Evolutionary conservation across 2,888 invertebrate species (phyloP).

Genomic region (Lasioglossum leucozonium): DNA sequence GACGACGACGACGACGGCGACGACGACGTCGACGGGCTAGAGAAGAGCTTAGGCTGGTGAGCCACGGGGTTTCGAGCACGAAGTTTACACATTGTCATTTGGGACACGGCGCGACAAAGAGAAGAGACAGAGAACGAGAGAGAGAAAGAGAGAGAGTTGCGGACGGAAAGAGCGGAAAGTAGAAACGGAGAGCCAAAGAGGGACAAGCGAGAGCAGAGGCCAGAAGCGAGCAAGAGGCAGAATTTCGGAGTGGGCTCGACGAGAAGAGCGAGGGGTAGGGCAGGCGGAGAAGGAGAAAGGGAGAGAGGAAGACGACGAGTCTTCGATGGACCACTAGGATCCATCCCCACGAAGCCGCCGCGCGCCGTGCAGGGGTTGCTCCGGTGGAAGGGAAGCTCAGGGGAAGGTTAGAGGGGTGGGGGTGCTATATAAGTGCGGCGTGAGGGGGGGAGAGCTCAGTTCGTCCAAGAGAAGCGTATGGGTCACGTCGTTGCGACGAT

Average conservation of each 20-base stretch:
- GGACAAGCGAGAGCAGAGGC: constrained; percentile 8
- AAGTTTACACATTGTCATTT: constrained; percentile 79
- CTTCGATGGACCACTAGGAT: constrained; percentile 76
- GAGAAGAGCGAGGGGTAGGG: constrained; percentile 11
- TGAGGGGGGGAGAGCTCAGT: constrained; percentile 84
- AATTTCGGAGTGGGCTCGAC: constrained; percentile 14
- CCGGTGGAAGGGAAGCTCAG: constrained; percentile 74
- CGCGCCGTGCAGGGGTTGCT: constrained; percentile 73
- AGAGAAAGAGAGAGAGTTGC: neutral
- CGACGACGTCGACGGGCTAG: constrained; percentile 38
- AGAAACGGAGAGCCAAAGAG: constrained; percentile 19
- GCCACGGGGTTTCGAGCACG: constrained; percentile 72
- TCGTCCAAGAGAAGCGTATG: constrained; percentile 83
- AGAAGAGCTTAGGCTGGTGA: constrained; percentile 68
- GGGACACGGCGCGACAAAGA: constrained; percentile 57
- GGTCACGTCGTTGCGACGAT: constrained; percentile 76
- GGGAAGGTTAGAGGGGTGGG: constrained; percentile 82
- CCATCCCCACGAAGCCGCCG: constrained; percentile 74
- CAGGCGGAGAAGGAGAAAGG: constrained; percentile 4
- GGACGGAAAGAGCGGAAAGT: constrained; percentile 21
- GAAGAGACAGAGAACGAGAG: neutral
- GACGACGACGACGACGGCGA: neutral
- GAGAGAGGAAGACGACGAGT: constrained; percentile 41
- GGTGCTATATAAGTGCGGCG: constrained; percentile 82
- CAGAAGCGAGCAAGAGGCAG: constrained; percentile 21